Percentiles rank a stretch among this genome's conserved stretches.
Conservation (phyloP, 2,888 invertebrate genomes). For the Phasia obesa region DNA sequence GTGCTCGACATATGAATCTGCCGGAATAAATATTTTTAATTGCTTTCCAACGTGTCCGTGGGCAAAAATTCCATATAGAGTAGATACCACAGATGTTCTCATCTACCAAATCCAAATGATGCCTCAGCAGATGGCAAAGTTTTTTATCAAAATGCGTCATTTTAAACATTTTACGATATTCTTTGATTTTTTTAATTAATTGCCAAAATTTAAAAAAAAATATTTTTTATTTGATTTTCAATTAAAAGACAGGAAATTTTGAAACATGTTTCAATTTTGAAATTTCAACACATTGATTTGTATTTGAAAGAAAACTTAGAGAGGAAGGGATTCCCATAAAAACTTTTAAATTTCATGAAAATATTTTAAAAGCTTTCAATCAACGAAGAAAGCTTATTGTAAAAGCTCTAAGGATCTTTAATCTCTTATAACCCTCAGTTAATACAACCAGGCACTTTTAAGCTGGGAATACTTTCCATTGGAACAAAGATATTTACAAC, state of each 20-base stretch:
- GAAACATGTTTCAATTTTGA: constrained; percentile 8
- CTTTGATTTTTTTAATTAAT: neutral
- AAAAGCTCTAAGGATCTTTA: no score
- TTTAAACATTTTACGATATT: constrained; percentile 71
- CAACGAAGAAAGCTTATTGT: no score
- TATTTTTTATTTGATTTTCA: neutral
- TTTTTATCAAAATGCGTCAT: constrained; percentile 73
- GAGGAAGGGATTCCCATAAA: neutral
- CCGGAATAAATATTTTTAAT: constrained; percentile 61
- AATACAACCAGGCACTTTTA: no score
- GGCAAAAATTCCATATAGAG: constrained; percentile 75
- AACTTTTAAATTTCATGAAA: neutral
- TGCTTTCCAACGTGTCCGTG: constrained; percentile 68
- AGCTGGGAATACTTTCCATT: no score
- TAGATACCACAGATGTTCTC: constrained; percentile 72
- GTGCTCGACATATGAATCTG: constrained; percentile 71
- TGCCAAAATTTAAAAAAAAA: neutral
- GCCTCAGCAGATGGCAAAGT: constrained; percentile 70
- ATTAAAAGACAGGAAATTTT: constrained; percentile 29
- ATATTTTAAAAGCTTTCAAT: neutral
- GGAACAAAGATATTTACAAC: no score
- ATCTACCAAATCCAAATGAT: constrained; percentile 68
- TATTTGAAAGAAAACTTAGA: neutral
- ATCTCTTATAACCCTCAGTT: no score
- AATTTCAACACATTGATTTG: neutral